Base-by-base conservation (phyloP, 2,888 invertebrate genomes). In the Opisthograptis luteolata region DNA sequence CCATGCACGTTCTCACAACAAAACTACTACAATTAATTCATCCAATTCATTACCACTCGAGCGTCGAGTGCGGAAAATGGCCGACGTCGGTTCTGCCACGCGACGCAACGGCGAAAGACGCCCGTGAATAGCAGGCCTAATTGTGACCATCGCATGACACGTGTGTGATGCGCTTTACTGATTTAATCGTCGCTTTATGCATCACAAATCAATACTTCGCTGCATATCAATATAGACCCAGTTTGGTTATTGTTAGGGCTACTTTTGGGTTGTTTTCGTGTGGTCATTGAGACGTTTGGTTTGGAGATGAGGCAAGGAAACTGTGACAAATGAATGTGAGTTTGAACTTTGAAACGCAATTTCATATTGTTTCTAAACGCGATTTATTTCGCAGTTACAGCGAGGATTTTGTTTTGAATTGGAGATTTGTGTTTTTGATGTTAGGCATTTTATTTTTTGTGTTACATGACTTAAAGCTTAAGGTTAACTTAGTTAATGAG, bases 261-360 rank as follows among this genome's bases (percentile, higher is more conserved):
- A 13, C n/a, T 13, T 54, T 41, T 54, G 0, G 3, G 0, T 19
- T 43, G 28, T n/a, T 3, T 3, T 0, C 13, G 10, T 6, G 4
- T 41, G 48, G n/a, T 7, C 0, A 40, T 40, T 58, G 35, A 0
- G 39, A 41, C 36, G 28, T 54, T 59, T 32, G 7, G 7, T 5
- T 1, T 19, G 10, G 28, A 6, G 2, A 2, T 15, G 36, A 31
- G 36, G 43, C 37, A 53, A 68, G 73, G 70, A 75, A 81, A 78
- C 81, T 81, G 80, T 82, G 81, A 84, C 82, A 81, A 84, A 84
- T 83, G 79, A 79, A 76, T 74, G 78, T 79, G 78, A 77, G 79
- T 81, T 76, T 73, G 77, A 79, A 79, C 75, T 78, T 77, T 75
- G 76, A 72, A 75, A 70, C 76, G 78, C 76, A 55, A 61, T 65